Percentiles rank a stretch among this genome's conserved stretches.
Conservation (phyloP, 1,140 invertebrate species). For the Schlechtendalia chinensis region DNA sequence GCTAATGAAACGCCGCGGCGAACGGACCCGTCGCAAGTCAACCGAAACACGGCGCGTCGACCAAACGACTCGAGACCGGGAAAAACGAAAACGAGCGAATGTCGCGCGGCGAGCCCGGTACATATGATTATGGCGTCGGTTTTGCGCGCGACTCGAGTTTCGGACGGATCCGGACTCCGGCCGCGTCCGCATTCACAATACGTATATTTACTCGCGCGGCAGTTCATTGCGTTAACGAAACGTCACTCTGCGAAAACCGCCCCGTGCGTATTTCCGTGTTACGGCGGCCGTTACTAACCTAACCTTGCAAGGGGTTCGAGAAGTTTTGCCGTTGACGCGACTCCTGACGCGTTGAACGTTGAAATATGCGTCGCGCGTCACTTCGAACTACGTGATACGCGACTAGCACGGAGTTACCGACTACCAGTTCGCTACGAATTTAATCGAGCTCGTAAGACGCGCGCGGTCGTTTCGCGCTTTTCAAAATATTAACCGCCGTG, state of each 20-base stretch:
- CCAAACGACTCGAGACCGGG: background rate
- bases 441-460: slow-evolving; percentile 1
- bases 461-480: background rate
- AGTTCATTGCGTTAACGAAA: too few species aligned
- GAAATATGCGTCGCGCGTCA: background rate
- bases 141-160: background rate
- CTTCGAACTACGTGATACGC: background rate
- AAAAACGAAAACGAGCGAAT: background rate
- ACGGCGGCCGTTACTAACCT: too few species aligned
- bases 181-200: too few species aligned
- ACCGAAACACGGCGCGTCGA: background rate
- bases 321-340: slow-evolving; percentile 1
- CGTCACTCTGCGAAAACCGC: too few species aligned
- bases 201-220: background rate
- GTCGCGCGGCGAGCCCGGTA: background rate
- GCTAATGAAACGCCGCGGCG: slow-evolving; percentile 28
- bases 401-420: background rate
- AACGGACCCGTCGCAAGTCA: slow-evolving; percentile 11
- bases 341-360: background rate
- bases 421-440: background rate
- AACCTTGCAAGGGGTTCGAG: too few species aligned
- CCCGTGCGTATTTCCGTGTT: too few species aligned
- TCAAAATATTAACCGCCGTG: too few species aligned
- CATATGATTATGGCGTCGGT: background rate
- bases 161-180: too few species aligned